Evolutionary conservation across 2,888 invertebrate genomes (phyloP), one percentile per base, ranked within the genome.

Genomic region (Trichogramma dendrolimi): DNA sequence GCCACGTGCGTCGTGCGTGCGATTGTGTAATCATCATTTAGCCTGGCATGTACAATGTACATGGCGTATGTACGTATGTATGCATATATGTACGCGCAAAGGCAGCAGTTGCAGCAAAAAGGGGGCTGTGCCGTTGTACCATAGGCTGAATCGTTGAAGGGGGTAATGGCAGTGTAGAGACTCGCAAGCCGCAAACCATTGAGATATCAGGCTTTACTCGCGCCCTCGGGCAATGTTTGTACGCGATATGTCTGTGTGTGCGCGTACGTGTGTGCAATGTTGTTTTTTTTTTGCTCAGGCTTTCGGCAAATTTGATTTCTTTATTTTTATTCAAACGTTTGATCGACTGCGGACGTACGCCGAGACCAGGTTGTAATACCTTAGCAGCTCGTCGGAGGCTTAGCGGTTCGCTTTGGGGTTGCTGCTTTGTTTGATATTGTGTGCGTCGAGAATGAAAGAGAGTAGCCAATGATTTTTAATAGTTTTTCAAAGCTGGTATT

Each of bases 21-120:
- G 76, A 77, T 75, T 75, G 70, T 74, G 74, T 77, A 78, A 78
- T 78, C 78, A 75, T 75, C 68, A 73, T 73, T 73, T 27, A 27
- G 27, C 27, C 27, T 27, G 27, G 27, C 27, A 27, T 27, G 27
- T 27, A 27, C 27, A 27, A 27, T 27, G 27, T 27, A 27, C 27
- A 27, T 27, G 27, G 27, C 27, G 27, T 27, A 27, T 27, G 27
- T 27, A 27, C 27, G 27, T 27, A 27, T 27, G 27, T 27, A 27
- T 27, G 27, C 27, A 27, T 27, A 27, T 27, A 27, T 27, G 27
- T 27, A 27, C 3, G 71, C 70, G 66, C 52, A 65, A 67, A 65
- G 55, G 67, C 60, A 61, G 64, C 67, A 66, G 55, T 66, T 69
- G 58, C 63, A 64, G 66, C 67, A 47, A 48, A 51, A 67, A 67